Evolutionary conservation across 1,140 invertebrate genomes (phyloP).

Genomic region (Neodiprion lecontei): DNA sequence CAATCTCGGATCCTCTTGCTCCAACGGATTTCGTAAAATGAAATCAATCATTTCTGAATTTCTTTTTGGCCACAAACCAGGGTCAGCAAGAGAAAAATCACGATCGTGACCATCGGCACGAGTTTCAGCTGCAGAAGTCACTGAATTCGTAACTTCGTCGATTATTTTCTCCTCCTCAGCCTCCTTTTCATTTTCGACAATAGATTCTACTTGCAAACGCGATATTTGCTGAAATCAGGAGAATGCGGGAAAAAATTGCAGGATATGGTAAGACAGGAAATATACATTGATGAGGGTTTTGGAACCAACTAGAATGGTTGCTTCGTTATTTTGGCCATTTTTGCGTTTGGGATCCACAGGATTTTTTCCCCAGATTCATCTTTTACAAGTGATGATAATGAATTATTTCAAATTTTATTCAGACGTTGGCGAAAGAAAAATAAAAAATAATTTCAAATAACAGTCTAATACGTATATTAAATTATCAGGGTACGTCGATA

Average conservation of each 20-base stretch:
- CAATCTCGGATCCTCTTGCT: constrained; percentile 16
- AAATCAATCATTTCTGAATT: constrained; percentile 11
- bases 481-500: too few relatives aligned
- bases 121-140: constrained; percentile 11
- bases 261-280: neutral
- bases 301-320: neutral
- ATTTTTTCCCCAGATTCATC: neutral
- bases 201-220: constrained; percentile 17
- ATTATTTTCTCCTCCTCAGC: neutral
- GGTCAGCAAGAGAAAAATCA: constrained; percentile 15
- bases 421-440: neutral
- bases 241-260: neutral
- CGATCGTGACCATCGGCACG: constrained; percentile 14
- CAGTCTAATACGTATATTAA: neutral
- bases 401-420: neutral
- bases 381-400: neutral
- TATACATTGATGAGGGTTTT: neutral
- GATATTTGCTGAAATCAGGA: constrained; percentile 21
- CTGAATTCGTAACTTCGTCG: constrained; percentile 15
- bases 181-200: constrained; percentile 10
- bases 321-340: neutral
- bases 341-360: neutral
- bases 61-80: constrained; percentile 14
- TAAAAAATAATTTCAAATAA: neutral
- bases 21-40: constrained; percentile 2